Conservation (phyloP, 92 coral and sea anemone genomes). For the Nematostella vectensis region DNA sequence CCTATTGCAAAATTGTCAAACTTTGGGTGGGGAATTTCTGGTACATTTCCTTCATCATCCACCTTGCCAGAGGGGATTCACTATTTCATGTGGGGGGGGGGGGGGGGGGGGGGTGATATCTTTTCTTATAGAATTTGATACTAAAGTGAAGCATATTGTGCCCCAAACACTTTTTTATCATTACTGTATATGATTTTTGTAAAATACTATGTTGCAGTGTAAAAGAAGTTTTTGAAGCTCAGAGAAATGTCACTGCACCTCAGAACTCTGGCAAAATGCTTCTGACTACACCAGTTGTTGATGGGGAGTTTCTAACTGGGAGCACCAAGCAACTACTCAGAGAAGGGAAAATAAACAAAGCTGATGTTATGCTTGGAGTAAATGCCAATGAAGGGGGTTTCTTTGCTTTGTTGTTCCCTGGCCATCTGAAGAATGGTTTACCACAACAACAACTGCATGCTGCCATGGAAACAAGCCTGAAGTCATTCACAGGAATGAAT, state of each 20-base stretch:
- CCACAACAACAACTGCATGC: constrained; percentile 12
- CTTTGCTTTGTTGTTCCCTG: constrained; percentile 3
- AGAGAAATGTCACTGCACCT: not conserved
- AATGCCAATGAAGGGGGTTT: constrained; percentile 28
- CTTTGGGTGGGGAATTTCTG: no score
- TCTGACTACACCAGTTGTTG: constrained; percentile 25
- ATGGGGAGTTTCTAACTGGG: constrained; percentile 55
- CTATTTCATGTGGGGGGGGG: no score
- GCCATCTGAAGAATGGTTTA: constrained; percentile 14
- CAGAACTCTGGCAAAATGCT: not conserved
- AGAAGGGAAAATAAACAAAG: constrained; percentile 4
- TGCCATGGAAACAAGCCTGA: not conserved
- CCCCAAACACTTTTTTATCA: no score
- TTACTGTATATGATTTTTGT: no score
- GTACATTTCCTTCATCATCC: no score
- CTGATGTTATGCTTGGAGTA: constrained; percentile 48
- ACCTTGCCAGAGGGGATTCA: no score
- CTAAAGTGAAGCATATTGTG: no score
- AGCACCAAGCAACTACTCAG: constrained; percentile 10
- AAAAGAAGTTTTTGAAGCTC: not conserved
- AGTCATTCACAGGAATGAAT: constrained; percentile 6
- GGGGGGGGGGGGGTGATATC: no score
- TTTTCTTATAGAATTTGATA: no score
- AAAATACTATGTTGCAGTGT: no score
- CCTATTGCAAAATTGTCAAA: no score